Evolutionary conservation across 2,113 vertebrate genomes (phyloP), one percentile per base, ranked within the genome.

Genomic region (Mystacornis crossleyi): DNA sequence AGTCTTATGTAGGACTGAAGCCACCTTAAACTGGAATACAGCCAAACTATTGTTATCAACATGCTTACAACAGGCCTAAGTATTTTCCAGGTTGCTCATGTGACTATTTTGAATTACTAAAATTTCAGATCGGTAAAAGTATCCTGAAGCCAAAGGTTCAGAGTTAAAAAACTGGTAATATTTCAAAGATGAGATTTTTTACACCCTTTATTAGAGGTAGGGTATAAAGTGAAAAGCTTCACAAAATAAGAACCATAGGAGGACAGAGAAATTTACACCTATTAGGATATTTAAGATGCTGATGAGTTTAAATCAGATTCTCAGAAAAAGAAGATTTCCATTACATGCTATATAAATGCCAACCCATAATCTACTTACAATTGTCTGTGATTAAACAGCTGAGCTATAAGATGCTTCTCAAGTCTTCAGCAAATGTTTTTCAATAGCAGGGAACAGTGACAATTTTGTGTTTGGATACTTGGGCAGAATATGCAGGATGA

Each of bases 41-140:
- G 29, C 18, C 93, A 48, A 92, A 62, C 47, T 71, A 8, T 64
- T 75, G 26, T 11, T 34, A n/a, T 54, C 2, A 10, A 36, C 25
- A 38, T 71, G 45, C 61, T 95, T 80, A 47, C 36, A 67, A 74
- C 24, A 93, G 40, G 26, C n/a, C 65, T 92, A 77, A 90, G 69
- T 43, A 33, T 95, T 94, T 86, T 95, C 33, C 71, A 90, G 19
- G 60, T 94, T 94, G 67, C 34, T 94, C 34, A 75, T 28, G 42
- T 78, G 69, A 82, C 62, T 95, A 48, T 94, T 95, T 70, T 71
- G 53, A 90, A 73, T 91, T 29, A 81, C 26, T 78, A 65, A 53
- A 64, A 78, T 73, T 53, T 95, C 96, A 91, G 58, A 83, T 93
- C 79, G 88, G 43, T 10, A 31, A 19, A 85, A 74, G 33, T 38